Evolutionary conservation across 23 tunicate species (phyloP), one percentile per base, ranked within the genome.

Genomic region (Styela clava): DNA sequence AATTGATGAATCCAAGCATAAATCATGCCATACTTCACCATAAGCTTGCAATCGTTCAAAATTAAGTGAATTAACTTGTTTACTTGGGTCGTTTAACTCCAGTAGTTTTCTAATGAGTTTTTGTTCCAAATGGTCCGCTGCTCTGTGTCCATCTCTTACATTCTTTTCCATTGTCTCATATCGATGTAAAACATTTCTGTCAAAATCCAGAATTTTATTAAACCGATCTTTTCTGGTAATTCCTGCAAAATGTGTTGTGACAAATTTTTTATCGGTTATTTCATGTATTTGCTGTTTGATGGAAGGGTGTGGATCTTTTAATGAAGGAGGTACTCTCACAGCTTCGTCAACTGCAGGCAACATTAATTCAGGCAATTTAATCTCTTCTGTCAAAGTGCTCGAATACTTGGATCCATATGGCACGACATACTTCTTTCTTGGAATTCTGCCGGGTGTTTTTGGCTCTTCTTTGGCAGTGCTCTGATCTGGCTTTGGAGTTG

Each of bases 211-310:
- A 78, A 91, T 83, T 86, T 91, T 91, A 29, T 83, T 86, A 52
- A 86, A 86, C 29, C 85, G 97, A 72, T 91, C 97, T 56, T 74
- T 86, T 25, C 83, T 26, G 18, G 91, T 86, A 34, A 91, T 83
- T 24, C 97, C 97, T 30, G 97, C 97, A 12, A 83, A 79, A 64
- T 91, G 89, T 0, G 88, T 91, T 16, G 97, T 91, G 51, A 86
- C 71, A 74, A 91, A 91, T 64, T 79, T 83, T 69, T 74, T 83
- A 33, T 34, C 35, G 12, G 78, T 23, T 1, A 69, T 56, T 31
- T 31, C 52, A 29, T 36, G 51, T n/a, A 67, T 84, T 25, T 24
- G 74, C 52, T 85, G 79, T 44, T 76, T 76, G 12, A 56, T 19
- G 12, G 30, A 24, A 1, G 65, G 52, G 31, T 51, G 64, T 20